These are phyloP conservation scores for Tachystola acroxantha DNA, from an alignment of 2,888 invertebrate genomes.

Conservation along the genomic window DNA sequence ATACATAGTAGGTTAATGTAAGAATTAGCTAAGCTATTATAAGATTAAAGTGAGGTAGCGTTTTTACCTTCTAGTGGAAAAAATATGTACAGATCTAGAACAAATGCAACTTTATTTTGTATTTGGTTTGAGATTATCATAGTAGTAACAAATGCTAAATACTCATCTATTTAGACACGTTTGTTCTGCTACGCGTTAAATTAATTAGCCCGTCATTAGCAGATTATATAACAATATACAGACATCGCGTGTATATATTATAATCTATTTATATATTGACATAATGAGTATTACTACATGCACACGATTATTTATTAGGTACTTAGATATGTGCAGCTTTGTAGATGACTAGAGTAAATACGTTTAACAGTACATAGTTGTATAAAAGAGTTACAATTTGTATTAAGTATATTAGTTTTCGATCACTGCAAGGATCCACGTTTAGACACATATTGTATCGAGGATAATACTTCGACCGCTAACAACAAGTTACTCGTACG, in stretches of 20 bases:
- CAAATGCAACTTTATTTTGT: slow-evolving; percentile 50
- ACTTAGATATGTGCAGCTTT: slow-evolving; percentile 70
- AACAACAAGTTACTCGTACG: slow-evolving; percentile 77
- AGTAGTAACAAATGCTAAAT: slow-evolving; percentile 35
- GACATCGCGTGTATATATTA: slow-evolving; percentile 46
- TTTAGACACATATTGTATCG: slow-evolving; percentile 65
- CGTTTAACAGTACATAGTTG: slow-evolving; percentile 58
- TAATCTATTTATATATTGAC: slow-evolving; percentile 43
- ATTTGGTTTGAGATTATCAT: slow-evolving; percentile 54
- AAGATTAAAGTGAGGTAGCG: slow-evolving; percentile 74
- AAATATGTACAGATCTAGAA: slow-evolving; percentile 68
- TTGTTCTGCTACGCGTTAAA: slow-evolving; percentile 7
- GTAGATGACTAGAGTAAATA: slow-evolving; percentile 76
- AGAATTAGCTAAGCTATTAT: slow-evolving; percentile 63
- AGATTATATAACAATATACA: slow-evolving; percentile 43
- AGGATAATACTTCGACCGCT: slow-evolving; percentile 64
- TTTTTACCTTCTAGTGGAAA: slow-evolving; percentile 74
- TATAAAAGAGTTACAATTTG: slow-evolving; percentile 67
- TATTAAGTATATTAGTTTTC: slow-evolving; percentile 59
- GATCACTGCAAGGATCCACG: slow-evolving; percentile 79
- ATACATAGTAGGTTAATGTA: slow-evolving; percentile 15
- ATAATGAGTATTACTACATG: slow-evolving; percentile 71
- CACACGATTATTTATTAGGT: slow-evolving; percentile 54
- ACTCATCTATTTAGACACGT: slow-evolving; percentile 14
- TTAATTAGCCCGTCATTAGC: slow-evolving; percentile 41